These are phyloP conservation scores for Calephelis virginiensis DNA, from an alignment of 1,140 invertebrate genomes.

Conservation along the genomic window DNA sequence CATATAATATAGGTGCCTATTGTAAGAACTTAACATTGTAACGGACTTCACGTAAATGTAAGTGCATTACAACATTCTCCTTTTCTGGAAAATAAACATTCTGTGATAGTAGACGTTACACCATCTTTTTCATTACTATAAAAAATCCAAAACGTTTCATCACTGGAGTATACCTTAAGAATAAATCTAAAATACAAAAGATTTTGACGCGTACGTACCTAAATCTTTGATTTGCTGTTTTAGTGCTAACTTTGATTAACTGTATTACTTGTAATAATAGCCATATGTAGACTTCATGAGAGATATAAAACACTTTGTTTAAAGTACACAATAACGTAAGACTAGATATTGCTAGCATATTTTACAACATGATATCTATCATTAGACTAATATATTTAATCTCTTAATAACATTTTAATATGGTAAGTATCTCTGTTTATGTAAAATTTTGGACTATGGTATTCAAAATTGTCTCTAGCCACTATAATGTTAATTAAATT, in stretches of 20 bases:
- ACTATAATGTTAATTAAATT: too few species aligned
- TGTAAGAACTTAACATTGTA: conserved; percentile 24
- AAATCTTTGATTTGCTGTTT: too few species aligned
- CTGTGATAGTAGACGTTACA: conserved; percentile 77
- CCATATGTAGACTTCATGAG: too few species aligned
- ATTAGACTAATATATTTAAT: conserved; percentile 16
- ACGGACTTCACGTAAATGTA: background rate
- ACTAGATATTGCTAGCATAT: conserved; percentile 13
- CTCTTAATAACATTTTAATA: too few species aligned
- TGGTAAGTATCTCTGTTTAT: too few species aligned
- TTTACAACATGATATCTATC: background rate
- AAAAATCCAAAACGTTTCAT: conserved; percentile 17
- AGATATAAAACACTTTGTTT: background rate
- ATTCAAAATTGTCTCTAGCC: too few species aligned
- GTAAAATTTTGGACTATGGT: too few species aligned
- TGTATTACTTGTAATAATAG: too few species aligned
- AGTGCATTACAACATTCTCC: conserved; percentile 35
- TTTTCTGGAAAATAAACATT: conserved; percentile 69
- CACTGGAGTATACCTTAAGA: conserved; percentile 4
- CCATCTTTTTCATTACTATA: conserved; percentile 66
- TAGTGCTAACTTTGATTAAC: too few species aligned
- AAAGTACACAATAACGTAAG: conserved; percentile 12
- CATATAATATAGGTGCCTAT: conserved; percentile 35
- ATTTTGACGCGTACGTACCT: background rate
- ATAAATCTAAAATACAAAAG: background rate